Base-by-base conservation (phyloP, 2,888 invertebrate genomes). In the Melipona beecheii region DNA sequence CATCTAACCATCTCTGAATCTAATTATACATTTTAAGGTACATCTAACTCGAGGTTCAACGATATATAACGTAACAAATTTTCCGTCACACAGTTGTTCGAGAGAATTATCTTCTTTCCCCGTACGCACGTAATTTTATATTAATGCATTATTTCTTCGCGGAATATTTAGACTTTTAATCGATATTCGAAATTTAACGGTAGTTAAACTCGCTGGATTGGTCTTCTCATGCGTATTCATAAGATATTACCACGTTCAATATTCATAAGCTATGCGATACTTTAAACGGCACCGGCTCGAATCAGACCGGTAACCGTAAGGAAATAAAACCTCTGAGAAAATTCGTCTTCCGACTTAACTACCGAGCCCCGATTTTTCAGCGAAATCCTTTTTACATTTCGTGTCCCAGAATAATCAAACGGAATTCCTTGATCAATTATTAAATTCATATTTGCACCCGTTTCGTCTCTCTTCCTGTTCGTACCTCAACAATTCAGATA, bases 171-270 rank as follows among this genome's bases (percentile, higher is more conserved):
- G 70, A 74, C 62, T 56, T 73, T 71, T 73, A 73, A 86, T 86
- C 81, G 85, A 86, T 86, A 85, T 85, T 86, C 78, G 50, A 81
- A 84, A 85, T 84, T 84, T 81, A 75, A 74, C 81, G 73, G 78
- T 73, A 81, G 81, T 78, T 74, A 81, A 73, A 77, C 78, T 56
- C 75, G 75, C 72, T 73, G 78, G 74, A 78, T 81, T 85, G 75
- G 65, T 78, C 62, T 66, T 78, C 85, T 86, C 85, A 86, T 86
- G 75, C 54, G 69, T 86, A 86, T 85, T 86, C 85, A 86, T 86
- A 86, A 86, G 85, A 85, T 78, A 85, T 85, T 81, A 75, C 65
- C 24, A 56, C 15, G 69, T 78, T 81, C 71, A 86, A 86, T 85
- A 85, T 85, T 85, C 78, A 86, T 85, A 81, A 86, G 85, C 68